Base-by-base conservation (phyloP, 2,113 vertebrate genomes). In the Butorides virescens region DNA sequence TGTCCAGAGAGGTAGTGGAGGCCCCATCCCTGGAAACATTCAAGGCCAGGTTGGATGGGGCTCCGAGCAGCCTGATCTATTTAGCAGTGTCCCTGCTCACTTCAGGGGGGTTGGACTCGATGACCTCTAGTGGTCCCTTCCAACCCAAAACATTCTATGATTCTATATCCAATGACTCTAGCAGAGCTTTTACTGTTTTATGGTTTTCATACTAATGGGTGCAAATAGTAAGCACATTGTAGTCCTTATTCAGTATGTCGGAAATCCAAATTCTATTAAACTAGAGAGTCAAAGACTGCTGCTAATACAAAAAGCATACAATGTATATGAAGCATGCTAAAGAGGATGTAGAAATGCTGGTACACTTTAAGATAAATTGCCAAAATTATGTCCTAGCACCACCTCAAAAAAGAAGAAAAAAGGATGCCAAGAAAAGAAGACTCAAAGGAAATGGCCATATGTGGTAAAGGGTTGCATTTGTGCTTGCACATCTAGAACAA, bases 181-280 rank as follows among this genome's bases (percentile, higher is more conserved):
- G 0, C 18, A 63, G 32, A 81, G 8, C 13, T 74, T 85, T 85
- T 47, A 27, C 9, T 71, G 4, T 10, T 80, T 73, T 52, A 37
- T 49, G 5, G 2, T 59, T 90, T 94, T 68, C 39, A 36, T 0
- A 0, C 1, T 52, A 72, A 55, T 13, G 5, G 13, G 4, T 44
- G 39, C 32, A 67, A 79, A 74, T 59, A 42, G 17, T 61, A 56
- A 67, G 39, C 14, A 66, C 10, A 47, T 20, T 8, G 15, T 26
- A 91, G 73, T 26, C 17, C 18, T 68, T 56, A 62, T 59, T 53
- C 46, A 75, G 12, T 36, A 12, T 44, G 56, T 93, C 8, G 4
- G 74, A 86, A 70, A 44, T 52, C n/a, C 47, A 71, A 59, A 78
- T 91, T 72, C 37, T 56, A 9, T 32, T 72, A 37, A 14, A 63